Conservation (phyloP, 2,113 vertebrate species). For the Strigops habroptila region DNA sequence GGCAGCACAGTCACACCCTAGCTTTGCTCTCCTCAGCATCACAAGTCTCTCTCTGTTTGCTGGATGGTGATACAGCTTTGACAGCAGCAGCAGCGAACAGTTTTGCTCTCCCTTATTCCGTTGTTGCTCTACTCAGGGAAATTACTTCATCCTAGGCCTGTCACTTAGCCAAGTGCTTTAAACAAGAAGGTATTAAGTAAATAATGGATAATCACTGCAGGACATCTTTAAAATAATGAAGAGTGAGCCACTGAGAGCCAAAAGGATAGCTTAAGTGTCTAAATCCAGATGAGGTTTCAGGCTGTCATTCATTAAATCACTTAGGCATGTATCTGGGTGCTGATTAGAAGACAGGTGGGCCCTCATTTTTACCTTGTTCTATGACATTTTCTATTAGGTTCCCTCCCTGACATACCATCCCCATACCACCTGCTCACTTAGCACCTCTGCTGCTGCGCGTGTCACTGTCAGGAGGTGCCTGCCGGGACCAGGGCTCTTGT, state of each 20-base stretch:
- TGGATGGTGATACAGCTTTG: background rate
- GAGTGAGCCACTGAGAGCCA: background rate
- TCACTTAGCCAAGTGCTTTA: background rate
- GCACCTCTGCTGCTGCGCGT: background rate
- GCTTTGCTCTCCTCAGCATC: too few species aligned
- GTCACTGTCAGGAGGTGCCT: background rate
- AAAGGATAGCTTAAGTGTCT: background rate
- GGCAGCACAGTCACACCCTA: background rate
- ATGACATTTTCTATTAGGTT: background rate
- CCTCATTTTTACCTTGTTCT: background rate
- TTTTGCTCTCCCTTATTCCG: background rate
- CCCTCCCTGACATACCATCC: background rate
- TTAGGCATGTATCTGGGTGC: background rate
- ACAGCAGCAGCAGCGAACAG: background rate
- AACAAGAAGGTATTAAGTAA: constrained; percentile 1
- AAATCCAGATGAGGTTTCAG: background rate
- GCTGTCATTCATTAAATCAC: background rate
- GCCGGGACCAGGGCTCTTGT: rapidly evolving
- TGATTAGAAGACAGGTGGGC: background rate
- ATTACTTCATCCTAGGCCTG: background rate
- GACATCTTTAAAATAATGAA: background rate
- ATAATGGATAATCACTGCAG: background rate
- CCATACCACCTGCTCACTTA: background rate
- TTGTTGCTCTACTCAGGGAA: background rate
- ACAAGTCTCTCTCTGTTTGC: background rate